Conservation (phyloP, 2,797 vertebrate species). For the Scleropages formosus region DNA sequence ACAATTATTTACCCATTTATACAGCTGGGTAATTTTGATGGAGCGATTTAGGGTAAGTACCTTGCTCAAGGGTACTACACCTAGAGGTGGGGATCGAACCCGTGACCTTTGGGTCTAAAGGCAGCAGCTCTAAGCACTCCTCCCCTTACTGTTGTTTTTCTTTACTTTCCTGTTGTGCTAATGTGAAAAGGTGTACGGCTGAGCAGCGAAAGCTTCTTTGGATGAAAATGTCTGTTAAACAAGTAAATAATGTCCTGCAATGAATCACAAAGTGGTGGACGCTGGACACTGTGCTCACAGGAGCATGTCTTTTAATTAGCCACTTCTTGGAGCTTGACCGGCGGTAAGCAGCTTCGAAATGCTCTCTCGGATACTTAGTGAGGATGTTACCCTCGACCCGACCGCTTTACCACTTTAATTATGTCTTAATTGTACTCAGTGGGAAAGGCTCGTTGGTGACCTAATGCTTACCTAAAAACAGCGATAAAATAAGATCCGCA, state of each 20-base stretch:
- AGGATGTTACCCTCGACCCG: background rate
- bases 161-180: background rate
- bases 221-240: background rate
- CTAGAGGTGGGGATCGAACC: no score
- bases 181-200: background rate
- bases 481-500: background rate
- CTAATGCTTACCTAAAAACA: constrained; percentile 14
- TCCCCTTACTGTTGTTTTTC: constrained; percentile 22
- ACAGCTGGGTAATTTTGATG: no score
- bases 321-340: constrained; percentile 11
- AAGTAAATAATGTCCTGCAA: background rate
- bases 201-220: background rate
- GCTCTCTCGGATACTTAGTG: no score
- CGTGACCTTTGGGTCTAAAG: no score
- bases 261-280: background rate
- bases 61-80: no score
- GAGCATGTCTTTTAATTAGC: constrained; percentile 1
- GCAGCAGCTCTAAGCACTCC: no score
- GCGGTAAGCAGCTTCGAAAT: background rate
- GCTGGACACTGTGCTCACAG: background rate
- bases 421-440: background rate
- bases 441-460: background rate
- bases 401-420: constrained; percentile 4
- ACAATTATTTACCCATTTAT: no score
- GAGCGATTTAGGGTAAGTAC: no score